Evolutionary conservation across 2,113 vertebrate genomes (phyloP), one percentile per base, ranked within the genome.

Genomic region (Circaetus cinerascens): DNA sequence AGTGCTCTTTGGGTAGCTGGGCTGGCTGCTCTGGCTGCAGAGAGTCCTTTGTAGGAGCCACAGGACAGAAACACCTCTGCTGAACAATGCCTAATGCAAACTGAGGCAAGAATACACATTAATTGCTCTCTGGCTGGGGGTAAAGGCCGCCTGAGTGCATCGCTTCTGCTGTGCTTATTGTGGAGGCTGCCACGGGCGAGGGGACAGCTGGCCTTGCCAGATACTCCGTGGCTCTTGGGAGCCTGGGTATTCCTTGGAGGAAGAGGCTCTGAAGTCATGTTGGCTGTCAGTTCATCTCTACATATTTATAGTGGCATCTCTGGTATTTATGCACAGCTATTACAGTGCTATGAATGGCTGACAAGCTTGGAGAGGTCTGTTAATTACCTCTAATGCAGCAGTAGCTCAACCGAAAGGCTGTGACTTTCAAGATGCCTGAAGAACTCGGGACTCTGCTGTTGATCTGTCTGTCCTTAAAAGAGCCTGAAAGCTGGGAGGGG

Each of bases 381-480:
- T 18, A 29, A 50, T 40, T 20, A 9, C 30, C 64, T 32, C 40
- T 15, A 4, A 29, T 3, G 72, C 5, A 55, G 60, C 64, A 12
- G 53, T 3, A 57, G 18, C 78, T 56, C 46, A 7, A 14, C 13
- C 2, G 1, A 0, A 30, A 45, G 34, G 9, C 81, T 51, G 40
- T 1, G 4, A 15, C 36, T 60, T 9, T 26, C 5, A 4, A 5
- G 29, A 9, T 4, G 30, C 90, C 76, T 9, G 3, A 22, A 79
- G 56, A 72, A 3, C 10, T 36, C 0, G 0, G 15, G 18, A 0
- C 10, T 23, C 6, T 0, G 20, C 45, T 10, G 16, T 4, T n/a
- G 36, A 6, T 53, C 43, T 13, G 27, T 3, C 50, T 45, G 6
- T 43, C 60, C 50, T 30, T 14, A 6, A 1, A 2, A 6, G 25